Evolutionary conservation across 2,113 vertebrate genomes (phyloP).

Genomic region (Dicaeum eximium): DNA sequence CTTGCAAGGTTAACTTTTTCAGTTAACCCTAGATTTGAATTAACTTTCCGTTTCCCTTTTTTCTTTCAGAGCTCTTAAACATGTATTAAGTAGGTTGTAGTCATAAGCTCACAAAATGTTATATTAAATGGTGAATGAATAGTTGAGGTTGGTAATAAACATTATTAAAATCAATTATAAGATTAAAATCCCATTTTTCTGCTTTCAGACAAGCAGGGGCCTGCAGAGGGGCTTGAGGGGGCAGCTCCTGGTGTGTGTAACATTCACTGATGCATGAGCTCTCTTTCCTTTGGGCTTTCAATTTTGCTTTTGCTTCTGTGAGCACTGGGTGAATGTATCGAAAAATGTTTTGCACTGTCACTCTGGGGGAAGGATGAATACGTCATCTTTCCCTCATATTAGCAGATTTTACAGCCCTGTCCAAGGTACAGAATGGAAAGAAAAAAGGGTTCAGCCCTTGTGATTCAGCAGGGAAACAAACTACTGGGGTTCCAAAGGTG

Average conservation of each 20-base stretch:
- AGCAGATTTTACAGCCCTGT: background rate
- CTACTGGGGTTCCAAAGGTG: background rate
- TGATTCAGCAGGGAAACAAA: background rate
- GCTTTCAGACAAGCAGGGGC: background rate
- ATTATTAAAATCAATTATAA: background rate
- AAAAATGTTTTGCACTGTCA: background rate
- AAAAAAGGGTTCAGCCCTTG: background rate
- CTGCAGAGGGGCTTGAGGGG: background rate
- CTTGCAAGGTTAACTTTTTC: background rate
- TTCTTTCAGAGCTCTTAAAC: background rate
- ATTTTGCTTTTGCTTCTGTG: background rate
- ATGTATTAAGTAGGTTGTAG: background rate
- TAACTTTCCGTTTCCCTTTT: background rate
- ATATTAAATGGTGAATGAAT: background rate
- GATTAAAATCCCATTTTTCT: background rate
- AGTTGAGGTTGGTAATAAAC: background rate
- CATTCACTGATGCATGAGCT: background rate
- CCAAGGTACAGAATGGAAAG: background rate
- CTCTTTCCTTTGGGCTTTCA: background rate
- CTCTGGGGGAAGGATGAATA: background rate
- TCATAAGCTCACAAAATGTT: background rate
- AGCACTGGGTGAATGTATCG: fast-evolving
- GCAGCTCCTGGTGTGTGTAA: fast-evolving
- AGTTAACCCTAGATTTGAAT: background rate
- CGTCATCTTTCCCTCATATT: fast-evolving